phyloP scores from a whole-genome alignment of 2,888 invertebrate species.

The Branchinecta sandiegonensis region DNA sequence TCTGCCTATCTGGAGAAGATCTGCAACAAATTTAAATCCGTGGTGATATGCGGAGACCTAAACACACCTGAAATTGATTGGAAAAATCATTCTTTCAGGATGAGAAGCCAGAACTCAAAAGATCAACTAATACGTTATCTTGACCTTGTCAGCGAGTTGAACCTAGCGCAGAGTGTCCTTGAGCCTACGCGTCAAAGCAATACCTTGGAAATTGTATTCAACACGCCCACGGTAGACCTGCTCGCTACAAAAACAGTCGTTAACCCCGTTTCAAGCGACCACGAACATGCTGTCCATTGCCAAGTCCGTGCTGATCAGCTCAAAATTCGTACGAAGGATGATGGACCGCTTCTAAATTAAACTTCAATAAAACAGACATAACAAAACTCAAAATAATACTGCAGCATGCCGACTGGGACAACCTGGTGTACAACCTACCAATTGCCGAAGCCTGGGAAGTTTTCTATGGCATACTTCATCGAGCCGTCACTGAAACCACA shows the following conservation, averaged over 20 bases:
- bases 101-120: constrained; percentile 14
- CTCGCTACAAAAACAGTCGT: no score
- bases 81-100: neutral
- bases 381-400: no score
- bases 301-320: no score
- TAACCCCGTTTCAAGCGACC: no score
- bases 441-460: constrained; percentile 11
- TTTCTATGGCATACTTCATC: constrained; percentile 4
- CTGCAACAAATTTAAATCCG: no score
- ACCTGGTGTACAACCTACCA: constrained; percentile 8
- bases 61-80: constrained; percentile 7
- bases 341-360: no score
- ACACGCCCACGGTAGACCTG: no score
- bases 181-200: constrained; percentile 14
- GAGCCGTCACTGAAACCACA: no score
- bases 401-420: constrained; percentile 4
- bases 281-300: no score
- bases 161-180: constrained; percentile 14
- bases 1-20: no score
- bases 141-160: constrained; percentile 11
- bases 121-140: constrained; percentile 1
- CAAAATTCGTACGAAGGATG: no score
- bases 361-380: no score
- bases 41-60: neutral
- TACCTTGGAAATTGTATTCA: neutral